Evolutionary conservation across 2,888 invertebrate species (phyloP).

Genomic region (Leistus spinibarbis): DNA sequence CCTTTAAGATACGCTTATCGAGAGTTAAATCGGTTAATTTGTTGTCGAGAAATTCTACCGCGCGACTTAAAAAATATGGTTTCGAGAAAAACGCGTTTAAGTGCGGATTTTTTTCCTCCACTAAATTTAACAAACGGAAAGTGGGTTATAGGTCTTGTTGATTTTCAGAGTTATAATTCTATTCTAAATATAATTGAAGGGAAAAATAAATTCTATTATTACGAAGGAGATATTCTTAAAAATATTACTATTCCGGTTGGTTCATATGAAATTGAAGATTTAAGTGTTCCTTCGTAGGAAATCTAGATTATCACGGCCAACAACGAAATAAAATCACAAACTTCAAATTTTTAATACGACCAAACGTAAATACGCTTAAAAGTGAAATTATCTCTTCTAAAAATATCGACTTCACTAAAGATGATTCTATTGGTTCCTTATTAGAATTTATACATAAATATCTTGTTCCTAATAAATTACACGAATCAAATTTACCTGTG

Average conservation of each 20-base stretch:
- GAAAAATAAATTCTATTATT: not conserved
- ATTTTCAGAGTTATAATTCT: no score
- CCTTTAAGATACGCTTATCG: no score
- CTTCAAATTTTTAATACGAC: not conserved
- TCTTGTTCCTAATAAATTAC: conserved; percentile 36
- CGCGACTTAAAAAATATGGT: no score
- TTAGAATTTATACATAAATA: conserved; percentile 44
- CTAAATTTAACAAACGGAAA: no score
- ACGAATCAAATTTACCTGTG: conserved; percentile 48
- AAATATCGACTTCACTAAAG: conserved; percentile 27
- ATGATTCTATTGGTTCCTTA: conserved; percentile 42
- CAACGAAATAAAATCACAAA: no score
- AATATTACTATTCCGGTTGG: not conserved
- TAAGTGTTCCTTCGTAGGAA: not conserved
- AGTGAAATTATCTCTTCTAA: conserved; percentile 33
- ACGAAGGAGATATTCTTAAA: not conserved
- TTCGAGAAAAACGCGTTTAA: not conserved
- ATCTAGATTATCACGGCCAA: no score
- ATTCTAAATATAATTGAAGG: no score
- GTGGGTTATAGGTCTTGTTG: no score
- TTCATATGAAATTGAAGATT: not conserved
- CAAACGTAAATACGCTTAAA: conserved; percentile 40
- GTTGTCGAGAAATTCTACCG: no score
- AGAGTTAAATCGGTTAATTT: no score
- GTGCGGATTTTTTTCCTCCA: no score